Base-by-base conservation (phyloP, 2,888 invertebrate species). In the Cactoblastis cactorum region DNA sequence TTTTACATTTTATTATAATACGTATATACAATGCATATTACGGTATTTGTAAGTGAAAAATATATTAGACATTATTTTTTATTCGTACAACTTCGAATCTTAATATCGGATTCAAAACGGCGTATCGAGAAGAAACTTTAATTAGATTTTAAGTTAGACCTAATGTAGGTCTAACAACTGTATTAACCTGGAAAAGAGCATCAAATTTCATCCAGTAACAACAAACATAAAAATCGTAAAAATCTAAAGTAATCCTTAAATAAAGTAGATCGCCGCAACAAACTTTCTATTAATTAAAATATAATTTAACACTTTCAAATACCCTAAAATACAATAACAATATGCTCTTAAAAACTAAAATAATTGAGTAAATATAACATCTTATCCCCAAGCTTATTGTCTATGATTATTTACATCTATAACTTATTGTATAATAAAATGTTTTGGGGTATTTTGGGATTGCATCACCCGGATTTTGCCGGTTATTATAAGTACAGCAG, bases 401-500 rank as follows among this genome's bases (percentile, higher is more conserved):
- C 55, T 57, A 54, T 50, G 39, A 51, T 50, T 62, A 59, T 53
- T 52, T 57, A 59, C 57, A 55, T 22, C 24, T 49, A 38, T 49
- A 45, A 49, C 19, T 54, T 63, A 63, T 54, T 47, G 53, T 54
- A 53, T 50, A 51, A 43, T 62, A 35, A 53, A 52, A 51, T 55
- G 49, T 58, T 62, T 63, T 62, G 63, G 61, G 60, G 59, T 53
- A 49, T 52, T 51, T 71, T 71, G 69, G 65, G 59, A 56, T 57
- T 51, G 32, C 52, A 67, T 67, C 65, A 65, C 65, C 59, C 53
- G 35, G 34, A 45, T n/a, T 22, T 37, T 43, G 49, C 37, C 51
- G 28, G 24, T 28, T 15, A 41, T 54, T 34, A 53, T 50, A 63
- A 57, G 56, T 60, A 63, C 59, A 37, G 28, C 28, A 6, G 8